Evolutionary conservation across 1,140 invertebrate genomes (phyloP).

Genomic region (Luehdorfia chinensis): DNA sequence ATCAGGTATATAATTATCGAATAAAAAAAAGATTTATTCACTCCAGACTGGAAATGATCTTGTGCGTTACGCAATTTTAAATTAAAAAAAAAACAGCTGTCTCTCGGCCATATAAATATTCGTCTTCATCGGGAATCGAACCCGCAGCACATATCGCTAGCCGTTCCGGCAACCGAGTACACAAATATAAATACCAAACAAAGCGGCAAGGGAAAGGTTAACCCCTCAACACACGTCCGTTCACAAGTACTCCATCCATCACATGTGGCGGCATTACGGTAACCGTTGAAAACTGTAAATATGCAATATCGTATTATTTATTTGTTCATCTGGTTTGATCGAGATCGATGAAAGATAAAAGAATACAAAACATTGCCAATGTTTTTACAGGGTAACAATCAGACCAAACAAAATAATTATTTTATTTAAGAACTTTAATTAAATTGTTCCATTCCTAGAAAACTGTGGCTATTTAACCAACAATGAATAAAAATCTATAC

Average conservation of each 20-base stretch:
- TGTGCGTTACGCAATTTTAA: too few species aligned
- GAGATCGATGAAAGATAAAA: background rate
- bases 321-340: background rate
- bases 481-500: background rate
- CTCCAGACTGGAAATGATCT: too few species aligned
- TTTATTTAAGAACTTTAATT: background rate
- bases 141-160: too few species aligned
- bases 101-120: too few species aligned
- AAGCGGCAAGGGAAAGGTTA: background rate
- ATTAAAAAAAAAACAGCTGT: too few species aligned
- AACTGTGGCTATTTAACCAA: background rate
- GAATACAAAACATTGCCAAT: background rate
- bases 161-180: too few species aligned
- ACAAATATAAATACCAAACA: too few species aligned
- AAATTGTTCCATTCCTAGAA: background rate
- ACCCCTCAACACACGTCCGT: background rate
- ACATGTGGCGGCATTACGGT: conserved; percentile 1
- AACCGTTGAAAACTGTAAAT: conserved; percentile 1
- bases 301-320: background rate
- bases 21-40: too few species aligned
- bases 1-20: too few species aligned
- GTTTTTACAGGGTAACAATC: too few species aligned
- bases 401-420: too few species aligned
- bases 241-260: background rate
- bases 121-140: too few species aligned